Percentiles rank a stretch among this genome's conserved stretches.
Conservation (phyloP, 2,797 vertebrate genomes). For the Oryzias sinensis region DNA sequence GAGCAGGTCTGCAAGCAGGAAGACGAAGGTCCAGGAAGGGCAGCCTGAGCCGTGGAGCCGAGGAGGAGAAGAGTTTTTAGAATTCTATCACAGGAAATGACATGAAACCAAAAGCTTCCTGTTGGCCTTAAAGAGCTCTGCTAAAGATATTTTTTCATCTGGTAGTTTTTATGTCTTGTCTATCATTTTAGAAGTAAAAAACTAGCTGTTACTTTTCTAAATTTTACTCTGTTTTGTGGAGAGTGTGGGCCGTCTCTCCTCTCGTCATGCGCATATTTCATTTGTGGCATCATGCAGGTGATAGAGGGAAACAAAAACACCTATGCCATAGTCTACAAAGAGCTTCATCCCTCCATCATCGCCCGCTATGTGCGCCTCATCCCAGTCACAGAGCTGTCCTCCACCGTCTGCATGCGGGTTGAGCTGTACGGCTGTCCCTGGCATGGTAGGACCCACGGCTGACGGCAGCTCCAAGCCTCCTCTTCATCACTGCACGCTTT, state of each 20-base stretch:
- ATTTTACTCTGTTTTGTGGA: too few species aligned
- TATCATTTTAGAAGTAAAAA: too few species aligned
- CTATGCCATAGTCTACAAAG: slow-evolving; percentile 82
- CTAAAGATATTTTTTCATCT: too few species aligned
- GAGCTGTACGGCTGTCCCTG: slow-evolving; percentile 90
- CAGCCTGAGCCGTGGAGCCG: slow-evolving; percentile 31
- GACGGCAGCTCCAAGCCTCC: too few species aligned
- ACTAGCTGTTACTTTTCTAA: too few species aligned
- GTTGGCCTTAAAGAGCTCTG: slow-evolving; percentile 3
- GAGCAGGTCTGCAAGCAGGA: slow-evolving; percentile 11
- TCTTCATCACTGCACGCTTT: too few species aligned
- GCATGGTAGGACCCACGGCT: slow-evolving; percentile 75
- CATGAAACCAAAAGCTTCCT: slow-evolving; percentile 31
- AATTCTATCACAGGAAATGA: slow-evolving; percentile 35
- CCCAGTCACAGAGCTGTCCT: slow-evolving; percentile 79
- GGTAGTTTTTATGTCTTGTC: too few species aligned
- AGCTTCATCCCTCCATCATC: slow-evolving; percentile 86
- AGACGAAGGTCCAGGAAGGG: slow-evolving; percentile 20
- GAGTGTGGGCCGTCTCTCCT: background rate
- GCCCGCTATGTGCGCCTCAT: slow-evolving; percentile 84
- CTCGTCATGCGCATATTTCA: too few species aligned
- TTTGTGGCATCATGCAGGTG: slow-evolving; percentile 66
- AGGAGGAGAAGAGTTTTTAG: slow-evolving; percentile 16
- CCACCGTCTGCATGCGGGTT: slow-evolving; percentile 88
- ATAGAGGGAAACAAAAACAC: slow-evolving; percentile 85